Evolutionary conservation across 1,140 invertebrate genomes (phyloP).

Genomic region (Hyphantria cunea): DNA sequence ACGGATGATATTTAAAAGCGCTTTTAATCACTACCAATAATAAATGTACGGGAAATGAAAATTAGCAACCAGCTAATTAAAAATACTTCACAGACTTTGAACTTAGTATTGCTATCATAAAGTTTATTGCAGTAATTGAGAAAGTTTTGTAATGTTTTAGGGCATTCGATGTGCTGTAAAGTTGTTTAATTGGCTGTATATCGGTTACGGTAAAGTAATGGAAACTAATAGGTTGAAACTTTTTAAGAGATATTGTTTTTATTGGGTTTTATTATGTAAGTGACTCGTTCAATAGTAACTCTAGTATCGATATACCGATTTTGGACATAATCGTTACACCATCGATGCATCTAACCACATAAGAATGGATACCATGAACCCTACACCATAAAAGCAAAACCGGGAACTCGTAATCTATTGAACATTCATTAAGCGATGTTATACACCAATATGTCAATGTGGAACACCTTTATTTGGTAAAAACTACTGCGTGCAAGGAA

Average conservation of each 20-base stretch:
- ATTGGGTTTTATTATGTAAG: too few relatives aligned
- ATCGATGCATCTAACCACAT: neutral
- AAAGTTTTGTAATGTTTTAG: neutral
- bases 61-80: conserved; percentile 27
- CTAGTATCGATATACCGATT: too few relatives aligned
- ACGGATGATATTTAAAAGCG: conserved; percentile 27
- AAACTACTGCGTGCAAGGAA: conserved; percentile 1
- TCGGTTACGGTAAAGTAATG: too few relatives aligned
- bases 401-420: conserved; percentile 18
- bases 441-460: conserved; percentile 32
- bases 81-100: conserved; percentile 23
- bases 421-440: conserved; percentile 36
- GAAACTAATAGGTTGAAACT: too few relatives aligned
- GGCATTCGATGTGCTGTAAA: neutral
- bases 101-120: conserved; percentile 21
- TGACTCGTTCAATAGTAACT: too few relatives aligned
- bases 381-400: conserved; percentile 11
- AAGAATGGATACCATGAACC: conserved; percentile 16
- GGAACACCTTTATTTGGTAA: conserved; percentile 17
- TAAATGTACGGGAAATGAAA: conserved; percentile 21
- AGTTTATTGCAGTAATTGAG: conserved; percentile 19
- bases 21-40: conserved; percentile 23
- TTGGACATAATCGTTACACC: too few relatives aligned
- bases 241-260: too few relatives aligned
- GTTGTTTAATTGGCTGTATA: neutral